phyloP scores from a whole-genome alignment of 2,888 invertebrate species.

The Thumatha senex region DNA sequence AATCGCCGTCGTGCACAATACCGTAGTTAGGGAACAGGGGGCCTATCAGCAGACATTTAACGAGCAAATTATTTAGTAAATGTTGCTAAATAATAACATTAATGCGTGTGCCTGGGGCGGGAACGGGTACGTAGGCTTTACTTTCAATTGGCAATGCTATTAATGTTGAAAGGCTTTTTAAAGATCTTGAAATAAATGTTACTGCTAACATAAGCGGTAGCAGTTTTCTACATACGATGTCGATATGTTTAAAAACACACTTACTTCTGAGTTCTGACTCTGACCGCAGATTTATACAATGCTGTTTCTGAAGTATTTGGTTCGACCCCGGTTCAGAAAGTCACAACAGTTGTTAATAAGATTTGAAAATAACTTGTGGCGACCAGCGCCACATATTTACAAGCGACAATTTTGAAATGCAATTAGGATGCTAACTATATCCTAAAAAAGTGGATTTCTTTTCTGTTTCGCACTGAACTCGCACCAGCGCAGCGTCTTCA shows the following conservation, averaged over 20 bases:
- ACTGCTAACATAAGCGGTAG: no score
- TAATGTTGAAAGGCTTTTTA: background rate
- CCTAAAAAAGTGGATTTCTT: no score
- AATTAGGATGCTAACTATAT: no score
- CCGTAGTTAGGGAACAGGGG: conserved; percentile 73
- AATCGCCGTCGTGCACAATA: conserved; percentile 66
- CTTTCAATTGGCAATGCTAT: background rate
- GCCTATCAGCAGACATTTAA: conserved; percentile 77
- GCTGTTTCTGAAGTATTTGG: background rate
- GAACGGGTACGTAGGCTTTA: conserved; percentile 11
- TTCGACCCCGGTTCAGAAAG: no score
- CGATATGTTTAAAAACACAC: no score
- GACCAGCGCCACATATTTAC: no score
- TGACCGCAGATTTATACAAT: background rate
- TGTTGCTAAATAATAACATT: conserved; percentile 83
- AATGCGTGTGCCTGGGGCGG: conserved; percentile 58
- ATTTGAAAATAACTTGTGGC: background rate
- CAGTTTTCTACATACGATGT: no score
- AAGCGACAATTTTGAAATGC: no score
- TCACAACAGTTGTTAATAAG: no score
- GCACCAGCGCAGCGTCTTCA: no score
- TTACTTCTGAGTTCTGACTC: no score
- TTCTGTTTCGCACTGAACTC: no score
- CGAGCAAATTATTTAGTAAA: conserved; percentile 83
- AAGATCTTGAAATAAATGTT: background rate